Percentiles rank a stretch among this genome's conserved stretches.
phyloP scores from a whole-genome alignment of 2,113 vertebrate species.

The Oxyura jamaicensis region DNA sequence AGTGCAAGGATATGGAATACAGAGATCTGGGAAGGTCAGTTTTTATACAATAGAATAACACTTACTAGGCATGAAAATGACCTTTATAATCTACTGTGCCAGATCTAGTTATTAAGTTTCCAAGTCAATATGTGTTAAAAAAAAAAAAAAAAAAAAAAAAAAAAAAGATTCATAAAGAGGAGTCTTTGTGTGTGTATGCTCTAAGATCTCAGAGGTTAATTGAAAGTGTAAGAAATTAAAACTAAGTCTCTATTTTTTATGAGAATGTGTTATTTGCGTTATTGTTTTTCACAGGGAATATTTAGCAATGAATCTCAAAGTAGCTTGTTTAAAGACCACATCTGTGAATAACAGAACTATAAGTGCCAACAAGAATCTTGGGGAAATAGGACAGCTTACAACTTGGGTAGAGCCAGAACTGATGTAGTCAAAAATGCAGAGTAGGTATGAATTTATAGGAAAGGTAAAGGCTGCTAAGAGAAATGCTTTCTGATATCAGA shows the following conservation, averaged over 20 bases:
- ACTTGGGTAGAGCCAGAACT: neutral
- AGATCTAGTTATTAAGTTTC: neutral
- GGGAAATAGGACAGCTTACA: neutral
- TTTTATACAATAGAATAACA: neutral
- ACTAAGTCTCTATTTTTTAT: neutral
- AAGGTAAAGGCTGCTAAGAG: neutral
- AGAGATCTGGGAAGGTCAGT: neutral
- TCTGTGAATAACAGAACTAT: neutral
- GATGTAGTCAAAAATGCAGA: neutral
- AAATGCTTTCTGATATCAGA: neutral
- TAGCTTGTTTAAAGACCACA: neutral
- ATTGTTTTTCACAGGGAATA: neutral
- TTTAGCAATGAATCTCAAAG: neutral
- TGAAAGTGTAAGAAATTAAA: neutral
- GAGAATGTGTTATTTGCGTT: neutral
- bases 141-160: neutral
- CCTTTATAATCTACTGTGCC: neutral
- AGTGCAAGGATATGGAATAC: neutral
- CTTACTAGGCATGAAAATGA: neutral
- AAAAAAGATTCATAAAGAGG: neutral
- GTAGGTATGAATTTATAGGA: neutral
- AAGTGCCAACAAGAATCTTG: neutral
- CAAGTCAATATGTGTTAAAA: neutral
- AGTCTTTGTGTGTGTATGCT: neutral
- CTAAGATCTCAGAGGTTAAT: neutral